Percentiles rank a stretch among this genome's conserved stretches.
Conservation (phyloP, 1,140 invertebrate species). For the Lutraria rhynchaena region DNA sequence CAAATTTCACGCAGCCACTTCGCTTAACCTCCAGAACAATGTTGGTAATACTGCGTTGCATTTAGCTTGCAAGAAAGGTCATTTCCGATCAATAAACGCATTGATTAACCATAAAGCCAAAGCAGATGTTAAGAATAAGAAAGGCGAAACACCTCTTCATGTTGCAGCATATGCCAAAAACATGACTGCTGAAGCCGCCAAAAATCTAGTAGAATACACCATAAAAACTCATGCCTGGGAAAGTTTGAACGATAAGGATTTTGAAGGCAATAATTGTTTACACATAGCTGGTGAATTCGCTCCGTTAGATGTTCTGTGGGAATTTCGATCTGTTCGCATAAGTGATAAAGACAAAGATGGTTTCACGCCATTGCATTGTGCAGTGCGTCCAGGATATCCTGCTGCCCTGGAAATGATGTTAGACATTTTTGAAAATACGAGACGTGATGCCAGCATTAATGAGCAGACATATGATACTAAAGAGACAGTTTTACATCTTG, state of each 20-base stretch:
- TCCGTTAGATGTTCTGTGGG: slow-evolving; percentile 74
- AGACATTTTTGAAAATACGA: slow-evolving; percentile 75
- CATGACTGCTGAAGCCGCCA: slow-evolving; percentile 68
- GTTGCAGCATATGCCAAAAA: slow-evolving; percentile 68
- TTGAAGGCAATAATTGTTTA: slow-evolving; percentile 74
- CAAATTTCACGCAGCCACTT: slow-evolving; percentile 76
- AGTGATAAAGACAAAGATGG: slow-evolving; percentile 70
- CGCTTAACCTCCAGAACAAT: slow-evolving; percentile 70
- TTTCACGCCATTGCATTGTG: slow-evolving; percentile 63
- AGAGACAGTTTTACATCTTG: slow-evolving; percentile 73
- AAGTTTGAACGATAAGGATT: slow-evolving; percentile 73
- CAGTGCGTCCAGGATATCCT: slow-evolving; percentile 64
- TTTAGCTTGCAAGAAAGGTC: slow-evolving; percentile 78
- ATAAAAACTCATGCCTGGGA: slow-evolving; percentile 76
- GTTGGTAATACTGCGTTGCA: slow-evolving; percentile 79
- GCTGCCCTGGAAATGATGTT: slow-evolving; percentile 75
- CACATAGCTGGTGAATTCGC: slow-evolving; percentile 76
- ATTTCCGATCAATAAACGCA: slow-evolving; percentile 67
- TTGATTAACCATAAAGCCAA: slow-evolving; percentile 74
- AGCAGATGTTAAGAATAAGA: slow-evolving; percentile 73
- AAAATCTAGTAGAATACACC: slow-evolving; percentile 70
- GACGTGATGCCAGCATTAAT: slow-evolving; percentile 75
- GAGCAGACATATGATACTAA: slow-evolving; percentile 63
- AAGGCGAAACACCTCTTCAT: slow-evolving; percentile 75
- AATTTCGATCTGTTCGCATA: slow-evolving; percentile 73